Base-by-base conservation (phyloP, 1,140 invertebrate species). In the Maniola jurtina region DNA sequence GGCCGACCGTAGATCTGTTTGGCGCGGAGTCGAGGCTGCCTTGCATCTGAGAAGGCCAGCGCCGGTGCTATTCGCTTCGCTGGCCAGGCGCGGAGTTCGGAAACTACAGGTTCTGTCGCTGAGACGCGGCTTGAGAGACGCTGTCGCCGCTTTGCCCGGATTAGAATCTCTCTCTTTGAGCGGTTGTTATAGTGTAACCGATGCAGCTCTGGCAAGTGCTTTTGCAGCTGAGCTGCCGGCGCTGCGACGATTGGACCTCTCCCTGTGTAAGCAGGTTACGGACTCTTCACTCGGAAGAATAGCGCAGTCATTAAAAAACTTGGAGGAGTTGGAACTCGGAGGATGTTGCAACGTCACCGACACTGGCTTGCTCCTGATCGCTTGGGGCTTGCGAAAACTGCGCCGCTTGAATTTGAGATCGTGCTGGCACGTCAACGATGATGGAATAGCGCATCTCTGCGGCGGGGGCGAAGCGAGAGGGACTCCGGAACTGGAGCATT, bases 251-350 rank as follows among this genome's bases (percentile, higher is more conserved):
- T 92, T 99, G 40, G 96, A 99, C 84, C 92, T 99, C 10, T 97
- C 96, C 5, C 92, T 99, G 54, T 99, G 98, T 91, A 99, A 99
- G 89, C 97, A 98, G 91, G 95, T 99, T 15, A 97, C 96, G 0
- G 97, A 99, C 86, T 94, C 93, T 0, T 95, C 96, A 34, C 91
- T 98, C 5, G 94, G 94, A 8, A 92, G 94, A 74, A 98, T 98
- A 81, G 95, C 96, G 4, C 95, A 97, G 79, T 94, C 94, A 76
- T 87, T 98, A n/a, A 95, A 95, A 86, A 98, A 98, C 84, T 91
- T 99, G 13, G 96, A 98, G 83, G 94, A 94, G 1, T 91, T 99
- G 14, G 96, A 98, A 75, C 89, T 99, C 15, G 97, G 97, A 13
- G 98, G 98, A 0, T 99, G 97, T 86, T 95, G 94, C 73, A 96